Evolutionary conservation across 1,140 invertebrate species (phyloP).

Genomic region (Drosophila prosaltans): DNA sequence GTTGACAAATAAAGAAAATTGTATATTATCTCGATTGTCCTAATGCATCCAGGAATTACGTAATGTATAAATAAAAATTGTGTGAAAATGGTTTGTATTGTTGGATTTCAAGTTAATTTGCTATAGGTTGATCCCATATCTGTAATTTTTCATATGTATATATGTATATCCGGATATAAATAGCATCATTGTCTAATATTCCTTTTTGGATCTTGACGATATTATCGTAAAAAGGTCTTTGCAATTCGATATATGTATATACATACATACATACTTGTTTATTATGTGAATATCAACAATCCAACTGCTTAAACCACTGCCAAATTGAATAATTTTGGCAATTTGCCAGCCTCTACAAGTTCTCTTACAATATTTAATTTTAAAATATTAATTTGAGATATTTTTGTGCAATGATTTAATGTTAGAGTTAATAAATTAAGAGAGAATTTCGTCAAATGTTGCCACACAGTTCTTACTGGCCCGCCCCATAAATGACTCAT

Average conservation of each 20-base stretch:
- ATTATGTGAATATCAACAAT: not conserved
- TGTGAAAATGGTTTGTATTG: too few species aligned
- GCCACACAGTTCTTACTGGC: conserved; percentile 19
- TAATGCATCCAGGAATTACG: too few species aligned
- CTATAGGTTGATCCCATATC: too few species aligned
- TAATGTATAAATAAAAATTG: too few species aligned
- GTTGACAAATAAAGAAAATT: not conserved
- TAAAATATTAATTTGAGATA: conserved; percentile 36
- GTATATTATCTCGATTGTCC: too few species aligned
- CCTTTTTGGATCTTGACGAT: not conserved
- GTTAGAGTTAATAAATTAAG: conserved; percentile 36
- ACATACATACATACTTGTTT: too few species aligned
- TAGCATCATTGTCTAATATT: too few species aligned
- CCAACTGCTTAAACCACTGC: not conserved
- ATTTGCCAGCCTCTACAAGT: conserved; percentile 48
- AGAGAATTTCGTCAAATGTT: conserved; percentile 24
- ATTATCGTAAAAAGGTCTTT: not conserved
- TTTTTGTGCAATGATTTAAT: conserved; percentile 52
- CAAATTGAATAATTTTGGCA: not conserved
- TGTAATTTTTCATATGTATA: too few species aligned
- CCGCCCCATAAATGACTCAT: conserved; percentile 42
- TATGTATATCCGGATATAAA: too few species aligned
- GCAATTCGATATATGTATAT: not conserved
- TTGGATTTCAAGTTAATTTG: too few species aligned
- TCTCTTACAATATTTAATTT: conserved; percentile 49